phyloP scores from a whole-genome alignment of 2,888 invertebrate species.

The Alloplasta piceator region DNA sequence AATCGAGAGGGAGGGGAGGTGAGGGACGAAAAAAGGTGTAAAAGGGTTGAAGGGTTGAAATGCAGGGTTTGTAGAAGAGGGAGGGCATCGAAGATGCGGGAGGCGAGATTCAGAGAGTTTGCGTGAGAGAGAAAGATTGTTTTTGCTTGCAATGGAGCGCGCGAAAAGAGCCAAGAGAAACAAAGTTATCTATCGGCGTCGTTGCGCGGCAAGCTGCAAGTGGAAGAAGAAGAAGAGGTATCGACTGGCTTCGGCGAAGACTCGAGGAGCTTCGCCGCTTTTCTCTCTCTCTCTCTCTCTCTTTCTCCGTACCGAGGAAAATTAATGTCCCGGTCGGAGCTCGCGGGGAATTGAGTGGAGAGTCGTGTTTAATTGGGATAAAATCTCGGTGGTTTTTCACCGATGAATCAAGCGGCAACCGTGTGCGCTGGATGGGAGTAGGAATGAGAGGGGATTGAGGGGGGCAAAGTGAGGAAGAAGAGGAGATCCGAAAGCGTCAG shows the following conservation, averaged over 20 bases:
- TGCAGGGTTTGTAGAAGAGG: constrained; percentile 37
- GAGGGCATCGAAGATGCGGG: too few species aligned
- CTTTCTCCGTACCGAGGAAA: constrained; percentile 63
- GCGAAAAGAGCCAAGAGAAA: constrained; percentile 57
- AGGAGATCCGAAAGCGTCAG: constrained; percentile 60
- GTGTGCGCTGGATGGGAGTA: constrained; percentile 30
- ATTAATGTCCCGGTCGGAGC: constrained; percentile 73
- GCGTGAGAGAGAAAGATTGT: too few species aligned
- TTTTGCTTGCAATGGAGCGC: constrained; percentile 9
- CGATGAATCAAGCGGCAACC: constrained; percentile 74
- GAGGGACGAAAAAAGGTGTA: constrained; percentile 31
- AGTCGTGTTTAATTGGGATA: constrained; percentile 79
- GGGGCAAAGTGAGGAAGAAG: too few species aligned
- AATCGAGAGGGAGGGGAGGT: constrained; percentile 20
- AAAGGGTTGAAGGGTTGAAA: constrained; percentile 17
- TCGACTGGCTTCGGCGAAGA: constrained; percentile 51
- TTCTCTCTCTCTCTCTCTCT: constrained; percentile 52
- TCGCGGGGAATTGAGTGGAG: constrained; percentile 75
- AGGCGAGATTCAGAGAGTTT: too few species aligned
- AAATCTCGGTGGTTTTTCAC: constrained; percentile 77
- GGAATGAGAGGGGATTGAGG: constrained; percentile 39
- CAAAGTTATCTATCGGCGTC: constrained; percentile 62
- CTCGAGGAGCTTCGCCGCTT: constrained; percentile 37
- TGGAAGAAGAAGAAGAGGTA: constrained; percentile 32
- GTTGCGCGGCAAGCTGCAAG: constrained; percentile 35